Evolutionary conservation across 1,140 invertebrate species (phyloP).

Genomic region (Drosophila santomea): DNA sequence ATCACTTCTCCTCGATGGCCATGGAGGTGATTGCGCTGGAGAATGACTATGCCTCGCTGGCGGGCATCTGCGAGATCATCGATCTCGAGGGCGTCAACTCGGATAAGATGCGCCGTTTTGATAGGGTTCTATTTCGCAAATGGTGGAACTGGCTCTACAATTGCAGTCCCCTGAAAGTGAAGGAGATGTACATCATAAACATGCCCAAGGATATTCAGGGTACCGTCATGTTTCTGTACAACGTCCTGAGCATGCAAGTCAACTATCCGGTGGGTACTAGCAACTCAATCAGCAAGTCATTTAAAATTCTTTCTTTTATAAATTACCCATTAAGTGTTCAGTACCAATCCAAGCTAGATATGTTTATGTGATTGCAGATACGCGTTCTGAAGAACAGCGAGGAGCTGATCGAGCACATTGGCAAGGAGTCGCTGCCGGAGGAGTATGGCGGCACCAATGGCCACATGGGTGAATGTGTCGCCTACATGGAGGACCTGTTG

Average conservation of each 20-base stretch:
- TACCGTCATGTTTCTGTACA: conserved; percentile 68
- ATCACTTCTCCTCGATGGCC: conserved; percentile 84
- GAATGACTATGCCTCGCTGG: conserved; percentile 83
- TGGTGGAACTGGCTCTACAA: conserved; percentile 85
- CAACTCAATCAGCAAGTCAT: not conserved
- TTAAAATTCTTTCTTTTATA: not conserved
- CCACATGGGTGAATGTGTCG: conserved; percentile 85
- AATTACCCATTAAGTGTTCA: no score
- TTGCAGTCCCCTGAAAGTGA: conserved; percentile 85
- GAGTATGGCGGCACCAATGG: conserved; percentile 87
- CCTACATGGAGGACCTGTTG: conserved; percentile 86
- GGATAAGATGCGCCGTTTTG: conserved; percentile 85
- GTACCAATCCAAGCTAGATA: no score
- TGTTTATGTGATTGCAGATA: conserved; percentile 35
- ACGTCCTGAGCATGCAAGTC: conserved; percentile 67
- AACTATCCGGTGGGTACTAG: conserved; percentile 61
- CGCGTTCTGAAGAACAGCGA: conserved; percentile 78
- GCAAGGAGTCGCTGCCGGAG: conserved; percentile 85
- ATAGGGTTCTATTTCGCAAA: conserved; percentile 85
- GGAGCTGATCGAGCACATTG: conserved; percentile 85
- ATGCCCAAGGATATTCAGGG: conserved; percentile 84
- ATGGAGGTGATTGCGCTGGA: conserved; percentile 84
- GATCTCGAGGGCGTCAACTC: conserved; percentile 85
- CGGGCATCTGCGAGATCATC: conserved; percentile 85
- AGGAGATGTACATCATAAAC: conserved; percentile 86